Evolutionary conservation across 2,113 vertebrate species (phyloP), one percentile per base, ranked within the genome.

Genomic region (Cichladusa arquata): DNA sequence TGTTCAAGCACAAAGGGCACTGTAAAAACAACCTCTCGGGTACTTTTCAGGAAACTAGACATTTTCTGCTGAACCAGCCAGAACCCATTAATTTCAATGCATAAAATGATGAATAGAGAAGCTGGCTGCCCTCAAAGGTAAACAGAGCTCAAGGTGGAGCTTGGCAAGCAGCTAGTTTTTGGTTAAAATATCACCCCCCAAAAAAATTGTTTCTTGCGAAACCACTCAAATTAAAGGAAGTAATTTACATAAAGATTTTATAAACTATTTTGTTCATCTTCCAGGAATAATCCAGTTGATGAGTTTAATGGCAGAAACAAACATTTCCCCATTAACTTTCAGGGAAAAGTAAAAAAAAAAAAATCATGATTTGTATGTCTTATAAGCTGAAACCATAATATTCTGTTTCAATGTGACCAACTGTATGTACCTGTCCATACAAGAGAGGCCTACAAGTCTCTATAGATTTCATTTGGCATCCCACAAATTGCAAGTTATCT

Each of bases 1-100:
- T 90, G 44, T 8, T 86, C 64, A 86, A 58, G 76, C 50, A 69
- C 44, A 20, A 82, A 34, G 44, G 20, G 57, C 57, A 47, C 82
- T 88, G 50, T 24, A 26, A 92, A 96, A 94, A 81, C 53, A 82
- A 34, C 29, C 28, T 93, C 60, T 92, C 17, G 19, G 36, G 62
- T 81, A 47, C 87, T 96, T 95, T 94, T 94, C 87, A 96, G 87
- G 90, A 94, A 97, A 93, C 11, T 5, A 38, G 36, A 36, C 1
- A 16, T 94, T 96, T 97, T 86, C 66, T 94, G 87, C 91, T 86
- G 66, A 93, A 61, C 57, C 50, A 95, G 87, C 62, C 87, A 96
- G 66, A 95, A 10, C 6, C 47, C 62, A 86, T 86, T 90, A 71
- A 88, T 92, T 93, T 90, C 67, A 78, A 44, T 44, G 64, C 31